These are phyloP conservation scores for Metridium senile DNA, from an alignment of 92 coral and sea anemone species.

Conservation along the genomic window DNA sequence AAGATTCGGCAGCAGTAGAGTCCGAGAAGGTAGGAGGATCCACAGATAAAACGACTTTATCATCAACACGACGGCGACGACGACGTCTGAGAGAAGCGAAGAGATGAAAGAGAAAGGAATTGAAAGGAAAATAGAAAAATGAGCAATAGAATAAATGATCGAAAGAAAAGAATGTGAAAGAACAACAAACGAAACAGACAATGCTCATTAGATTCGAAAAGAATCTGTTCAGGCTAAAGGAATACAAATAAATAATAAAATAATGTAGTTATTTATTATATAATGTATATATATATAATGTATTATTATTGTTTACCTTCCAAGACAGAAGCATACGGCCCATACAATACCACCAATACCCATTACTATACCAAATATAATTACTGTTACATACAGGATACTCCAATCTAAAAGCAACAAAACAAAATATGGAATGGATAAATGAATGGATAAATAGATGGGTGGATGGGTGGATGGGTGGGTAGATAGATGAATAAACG, in stretches of 20 bases:
- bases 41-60: constrained; percentile 62
- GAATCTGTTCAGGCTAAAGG: no score
- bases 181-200: neutral
- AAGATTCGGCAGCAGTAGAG: constrained; percentile 55
- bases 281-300: no score
- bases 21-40: constrained; percentile 61
- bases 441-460: neutral
- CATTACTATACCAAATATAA: constrained; percentile 92
- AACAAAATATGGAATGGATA: neutral
- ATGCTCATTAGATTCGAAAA: neutral
- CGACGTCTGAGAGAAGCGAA: constrained; percentile 61
- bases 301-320: constrained; percentile 58
- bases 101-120: constrained; percentile 24
- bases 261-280: no score
- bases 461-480: neutral
- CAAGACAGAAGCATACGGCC: constrained; percentile 98
- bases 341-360: constrained; percentile 93
- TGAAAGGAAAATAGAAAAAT: constrained; percentile 4
- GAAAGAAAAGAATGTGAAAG: neutral
- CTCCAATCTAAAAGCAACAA: constrained; percentile 83
- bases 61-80: constrained; percentile 50
- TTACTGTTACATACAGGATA: constrained; percentile 90
- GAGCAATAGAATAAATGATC: neutral
- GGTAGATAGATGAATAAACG: neutral
- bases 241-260: no score